These are phyloP conservation scores for Spinus pinus DNA, from an alignment of 2,797 vertebrate species.

Conservation along the genomic window DNA sequence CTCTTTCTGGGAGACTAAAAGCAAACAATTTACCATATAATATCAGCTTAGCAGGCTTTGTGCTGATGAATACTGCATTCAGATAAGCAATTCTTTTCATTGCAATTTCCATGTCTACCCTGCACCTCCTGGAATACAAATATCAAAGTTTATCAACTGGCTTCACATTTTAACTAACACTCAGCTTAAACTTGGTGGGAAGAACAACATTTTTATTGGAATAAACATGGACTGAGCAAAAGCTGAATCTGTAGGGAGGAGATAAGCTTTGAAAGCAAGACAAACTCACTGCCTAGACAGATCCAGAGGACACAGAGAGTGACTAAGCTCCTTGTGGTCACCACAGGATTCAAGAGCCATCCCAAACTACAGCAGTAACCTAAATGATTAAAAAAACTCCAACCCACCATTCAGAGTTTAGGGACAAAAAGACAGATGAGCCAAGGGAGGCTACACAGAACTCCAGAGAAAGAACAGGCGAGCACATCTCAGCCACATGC, in stretches of 20 bases:
- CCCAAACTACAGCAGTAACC: neutral
- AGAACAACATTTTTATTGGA: neutral
- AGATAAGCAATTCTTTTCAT: neutral
- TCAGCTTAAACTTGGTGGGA: neutral
- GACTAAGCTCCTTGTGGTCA: neutral
- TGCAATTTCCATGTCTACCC: neutral
- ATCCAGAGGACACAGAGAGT: neutral
- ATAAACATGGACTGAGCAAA: neutral
- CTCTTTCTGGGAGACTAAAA: constrained; percentile 41
- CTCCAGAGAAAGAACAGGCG: neutral
- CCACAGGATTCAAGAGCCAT: neutral
- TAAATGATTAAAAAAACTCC: neutral
- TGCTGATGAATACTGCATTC: constrained; percentile 33
- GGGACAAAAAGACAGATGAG: neutral
- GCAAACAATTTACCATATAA: constrained; percentile 40
- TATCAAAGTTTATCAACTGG: neutral
- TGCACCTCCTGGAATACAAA: neutral
- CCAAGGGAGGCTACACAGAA: neutral
- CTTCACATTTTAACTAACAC: neutral
- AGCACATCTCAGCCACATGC: neutral
- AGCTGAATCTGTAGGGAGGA: neutral
- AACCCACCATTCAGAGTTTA: neutral
- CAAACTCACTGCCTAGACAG: neutral
- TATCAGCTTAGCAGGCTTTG: constrained; percentile 34
- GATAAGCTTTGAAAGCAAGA: neutral